These are phyloP conservation scores for Taphrorychus bicolor DNA, from an alignment of 2,888 invertebrate species.

Conservation along the genomic window DNA sequence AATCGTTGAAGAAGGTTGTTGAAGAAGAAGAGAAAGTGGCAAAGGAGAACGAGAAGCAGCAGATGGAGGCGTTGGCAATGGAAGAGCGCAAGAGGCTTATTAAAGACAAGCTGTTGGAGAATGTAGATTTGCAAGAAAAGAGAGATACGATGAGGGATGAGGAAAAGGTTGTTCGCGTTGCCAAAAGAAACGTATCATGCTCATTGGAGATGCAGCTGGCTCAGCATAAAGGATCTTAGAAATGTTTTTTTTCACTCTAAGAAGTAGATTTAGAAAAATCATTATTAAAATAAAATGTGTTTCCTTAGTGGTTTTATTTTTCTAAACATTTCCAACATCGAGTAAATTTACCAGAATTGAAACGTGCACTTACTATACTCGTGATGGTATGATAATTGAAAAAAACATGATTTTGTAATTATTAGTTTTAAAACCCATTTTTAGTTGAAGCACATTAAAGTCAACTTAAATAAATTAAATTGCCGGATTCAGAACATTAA, in stretches of 20 bases:
- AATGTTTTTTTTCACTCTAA: no score
- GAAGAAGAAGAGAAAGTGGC: constrained; percentile 23
- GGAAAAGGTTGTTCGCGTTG: constrained; percentile 27
- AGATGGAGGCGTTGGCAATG: constrained; percentile 30
- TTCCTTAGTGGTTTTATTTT: no score
- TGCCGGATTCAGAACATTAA: neutral
- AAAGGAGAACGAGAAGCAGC: neutral
- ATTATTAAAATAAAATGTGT: no score
- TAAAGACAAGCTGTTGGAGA: neutral
- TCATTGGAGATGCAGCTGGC: constrained; percentile 59
- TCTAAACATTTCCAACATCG: no score
- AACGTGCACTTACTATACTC: no score
- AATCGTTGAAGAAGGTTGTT: constrained; percentile 36
- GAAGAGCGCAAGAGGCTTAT: constrained; percentile 3
- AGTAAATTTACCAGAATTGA: no score
- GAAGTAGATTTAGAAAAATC: no score
- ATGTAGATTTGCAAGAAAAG: neutral
- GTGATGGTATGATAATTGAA: neutral
- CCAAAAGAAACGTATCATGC: constrained; percentile 48
- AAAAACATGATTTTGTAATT: no score
- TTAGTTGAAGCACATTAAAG: neutral
- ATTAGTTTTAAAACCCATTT: neutral
- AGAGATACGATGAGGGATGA: neutral
- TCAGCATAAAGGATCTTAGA: no score
- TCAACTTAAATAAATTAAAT: neutral